A percentile compares a stretch with the other conserved stretches of the same genome.
phyloP scores from a whole-genome alignment of 1,140 invertebrate genomes.

The Heliconius eleuchia region DNA sequence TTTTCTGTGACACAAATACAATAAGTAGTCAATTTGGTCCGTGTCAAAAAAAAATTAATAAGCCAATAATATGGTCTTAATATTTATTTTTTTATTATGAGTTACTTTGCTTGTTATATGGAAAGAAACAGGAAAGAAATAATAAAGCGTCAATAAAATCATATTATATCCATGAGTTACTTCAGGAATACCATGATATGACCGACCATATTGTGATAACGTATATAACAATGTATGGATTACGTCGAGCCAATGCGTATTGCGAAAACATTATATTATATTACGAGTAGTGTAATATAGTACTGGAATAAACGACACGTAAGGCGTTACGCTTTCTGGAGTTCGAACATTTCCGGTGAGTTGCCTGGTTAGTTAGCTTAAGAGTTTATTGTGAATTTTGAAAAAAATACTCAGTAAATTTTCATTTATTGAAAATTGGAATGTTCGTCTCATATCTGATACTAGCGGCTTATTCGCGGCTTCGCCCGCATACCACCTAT shows the following conservation, averaged over 20 bases:
- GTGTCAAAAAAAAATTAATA: too few species aligned
- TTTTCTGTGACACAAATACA: too few species aligned
- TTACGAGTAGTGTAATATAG: not conserved
- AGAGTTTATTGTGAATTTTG: not conserved
- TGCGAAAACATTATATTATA: not conserved
- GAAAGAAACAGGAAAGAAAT: not conserved
- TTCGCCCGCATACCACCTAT: too few species aligned
- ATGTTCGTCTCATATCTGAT: too few species aligned
- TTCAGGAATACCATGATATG: not conserved
- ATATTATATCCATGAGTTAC: not conserved
- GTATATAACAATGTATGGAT: not conserved
- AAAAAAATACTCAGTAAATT: not conserved
- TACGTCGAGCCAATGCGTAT: not conserved
- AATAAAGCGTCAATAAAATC: not conserved
- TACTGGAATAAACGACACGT: constrained; percentile 20
- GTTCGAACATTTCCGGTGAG: constrained; percentile 29
- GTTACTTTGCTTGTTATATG: too few species aligned
- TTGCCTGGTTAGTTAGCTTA: not conserved
- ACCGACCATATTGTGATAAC: not conserved
- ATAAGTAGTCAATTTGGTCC: too few species aligned
- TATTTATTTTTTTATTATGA: not conserved
- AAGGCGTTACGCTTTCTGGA: constrained; percentile 43
- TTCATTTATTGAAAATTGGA: too few species aligned
- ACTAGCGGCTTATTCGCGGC: too few species aligned
- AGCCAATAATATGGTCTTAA: too few species aligned